Evolutionary conservation across 2,888 invertebrate species (phyloP), one percentile per base, ranked within the genome.

Genomic region (Sicus ferrugineus): DNA sequence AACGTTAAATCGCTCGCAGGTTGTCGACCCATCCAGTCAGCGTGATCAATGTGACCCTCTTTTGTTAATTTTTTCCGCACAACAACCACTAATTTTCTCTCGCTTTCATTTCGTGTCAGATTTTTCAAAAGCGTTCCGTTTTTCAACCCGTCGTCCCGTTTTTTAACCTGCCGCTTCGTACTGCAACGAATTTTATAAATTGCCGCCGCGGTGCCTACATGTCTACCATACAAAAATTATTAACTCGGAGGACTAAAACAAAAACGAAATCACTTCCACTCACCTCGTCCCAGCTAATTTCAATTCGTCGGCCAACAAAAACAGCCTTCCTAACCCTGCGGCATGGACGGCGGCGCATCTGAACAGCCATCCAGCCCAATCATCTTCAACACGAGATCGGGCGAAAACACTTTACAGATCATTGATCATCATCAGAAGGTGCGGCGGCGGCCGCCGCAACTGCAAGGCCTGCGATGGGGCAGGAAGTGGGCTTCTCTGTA

Each of bases 361-460:
- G n/a, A n/a, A n/a, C n/a, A n/a, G n/a, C n/a, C n/a, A n/a, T n/a
- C 46, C 31, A 21, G 2, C 58, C 31, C 28, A 21, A 16, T 28
- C 63, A 50, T 21, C 42, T 46, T n/a, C 42, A 9, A 26, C 6
- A 46, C 14, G 42, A 26, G 14, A 14, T 34, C 62, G n/a, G 11
- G 34, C 58, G 75, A 77, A 78, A 81, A 79, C 77, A 80, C 77
- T 79, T 78, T 79, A 65, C 78, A 79, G 80, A 79, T 80, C 80
- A 80, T 80, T 79, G 81, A 80, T 80, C 80, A 80, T 79, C 79
- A 79, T 71, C 67, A 42, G 46, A 30, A 58, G 19, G 42, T 4
- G 46, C 58, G 31, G 23, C 2, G 38, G 59, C 23, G 14, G 9
- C 34, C 34, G 21, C 14, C 26, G 52, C 46, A 63, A 19, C 14